Percentiles rank a stretch among this genome's conserved stretches.
Evolutionary conservation across 2,797 vertebrate genomes (phyloP).

Genomic region (Anas georgica): DNA sequence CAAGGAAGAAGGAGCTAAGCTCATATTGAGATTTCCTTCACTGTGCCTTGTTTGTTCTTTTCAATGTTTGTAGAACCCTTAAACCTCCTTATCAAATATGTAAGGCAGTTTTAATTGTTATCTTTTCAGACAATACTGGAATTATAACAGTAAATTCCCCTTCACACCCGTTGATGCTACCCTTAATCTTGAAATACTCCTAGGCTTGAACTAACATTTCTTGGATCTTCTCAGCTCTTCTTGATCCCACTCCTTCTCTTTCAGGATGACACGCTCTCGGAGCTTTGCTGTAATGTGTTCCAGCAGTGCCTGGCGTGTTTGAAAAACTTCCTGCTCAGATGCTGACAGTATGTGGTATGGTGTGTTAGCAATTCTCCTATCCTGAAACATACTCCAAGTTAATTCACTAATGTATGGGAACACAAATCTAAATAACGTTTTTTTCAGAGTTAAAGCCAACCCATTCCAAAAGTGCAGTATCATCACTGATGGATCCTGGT

Average conservation of each 20-base stretch:
- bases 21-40: neutral
- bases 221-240: neutral
- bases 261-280: neutral
- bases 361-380: neutral
- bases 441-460: neutral
- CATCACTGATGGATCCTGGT: neutral
- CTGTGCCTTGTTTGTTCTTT: neutral
- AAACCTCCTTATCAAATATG: neutral
- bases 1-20: neutral
- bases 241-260: neutral
- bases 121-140: neutral
- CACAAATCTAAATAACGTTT: neutral
- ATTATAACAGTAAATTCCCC: neutral
- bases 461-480: neutral
- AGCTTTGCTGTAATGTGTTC: neutral
- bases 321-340: neutral
- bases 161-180: neutral
- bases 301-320: neutral
- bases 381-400: neutral
- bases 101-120: neutral
- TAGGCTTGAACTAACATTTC: neutral
- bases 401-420: neutral
- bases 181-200: neutral
- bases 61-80: neutral
- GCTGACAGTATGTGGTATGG: neutral